These are phyloP conservation scores for Rhynchotus rufescens DNA, from an alignment of 2,797 vertebrate species.

Conservation along the genomic window DNA sequence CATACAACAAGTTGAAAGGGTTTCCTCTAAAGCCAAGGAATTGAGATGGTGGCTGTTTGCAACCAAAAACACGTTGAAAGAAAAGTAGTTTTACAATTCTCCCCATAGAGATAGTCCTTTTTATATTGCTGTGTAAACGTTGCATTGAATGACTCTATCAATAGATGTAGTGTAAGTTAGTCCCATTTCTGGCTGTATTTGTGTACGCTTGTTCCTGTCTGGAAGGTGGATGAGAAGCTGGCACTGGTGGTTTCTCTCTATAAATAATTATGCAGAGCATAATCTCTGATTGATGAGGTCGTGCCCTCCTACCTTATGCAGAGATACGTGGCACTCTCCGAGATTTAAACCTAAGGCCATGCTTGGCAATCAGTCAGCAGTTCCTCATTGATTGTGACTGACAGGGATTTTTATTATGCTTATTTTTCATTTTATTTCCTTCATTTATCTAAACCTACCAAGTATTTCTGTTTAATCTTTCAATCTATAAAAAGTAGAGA, in stretches of 20 bases:
- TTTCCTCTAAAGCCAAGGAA: background rate
- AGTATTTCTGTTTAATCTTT: constrained; percentile 49
- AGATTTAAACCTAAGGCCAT: constrained; percentile 39
- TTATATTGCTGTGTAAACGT: background rate
- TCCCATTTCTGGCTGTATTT: constrained; percentile 3
- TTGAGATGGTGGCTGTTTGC: background rate
- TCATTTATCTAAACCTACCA: constrained; percentile 32
- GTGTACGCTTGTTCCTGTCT: constrained; percentile 29
- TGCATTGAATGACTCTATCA: background rate
- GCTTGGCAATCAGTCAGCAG: constrained; percentile 56
- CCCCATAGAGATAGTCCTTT: background rate
- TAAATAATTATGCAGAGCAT: constrained; percentile 64
- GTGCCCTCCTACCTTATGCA: constrained; percentile 46
- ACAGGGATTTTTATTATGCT: constrained; percentile 54
- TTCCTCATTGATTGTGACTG: constrained; percentile 65
- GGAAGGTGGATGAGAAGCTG: constrained; percentile 33
- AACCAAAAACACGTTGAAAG: background rate
- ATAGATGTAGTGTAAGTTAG: background rate
- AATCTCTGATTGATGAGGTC: constrained; percentile 73
- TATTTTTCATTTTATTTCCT: constrained; percentile 52
- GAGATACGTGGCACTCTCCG: constrained; percentile 45
- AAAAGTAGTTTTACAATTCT: background rate
- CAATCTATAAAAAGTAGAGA: constrained; percentile 18
- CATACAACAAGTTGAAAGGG: background rate
- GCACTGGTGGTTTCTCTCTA: background rate